Evolutionary conservation across 2,797 vertebrate species (phyloP).

Genomic region (Typhlichthys eigenmanni): DNA sequence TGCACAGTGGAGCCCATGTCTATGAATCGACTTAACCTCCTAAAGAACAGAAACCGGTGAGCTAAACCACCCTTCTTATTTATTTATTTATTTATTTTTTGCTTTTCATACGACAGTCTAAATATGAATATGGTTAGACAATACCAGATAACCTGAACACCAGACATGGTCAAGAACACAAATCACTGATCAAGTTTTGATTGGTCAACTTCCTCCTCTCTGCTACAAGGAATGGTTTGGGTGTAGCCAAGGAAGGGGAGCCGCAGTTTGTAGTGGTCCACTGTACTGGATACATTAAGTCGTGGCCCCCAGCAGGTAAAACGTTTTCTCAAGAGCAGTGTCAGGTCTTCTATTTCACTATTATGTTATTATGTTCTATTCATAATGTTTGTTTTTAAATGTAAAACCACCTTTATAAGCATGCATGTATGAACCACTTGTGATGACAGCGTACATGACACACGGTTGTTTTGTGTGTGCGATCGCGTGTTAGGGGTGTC

Average conservation of each 20-base stretch:
- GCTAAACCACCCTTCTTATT: neutral
- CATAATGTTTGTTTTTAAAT: too few species aligned
- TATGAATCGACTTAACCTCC: slow-evolving; percentile 88
- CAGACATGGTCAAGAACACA: neutral
- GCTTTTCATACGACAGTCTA: neutral
- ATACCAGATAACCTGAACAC: neutral
- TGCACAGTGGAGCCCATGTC: slow-evolving; percentile 85
- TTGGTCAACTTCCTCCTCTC: neutral
- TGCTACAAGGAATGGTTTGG: slow-evolving; percentile 85
- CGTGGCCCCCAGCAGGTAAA: slow-evolving; percentile 96
- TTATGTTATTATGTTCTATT: too few species aligned
- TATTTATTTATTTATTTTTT: neutral
- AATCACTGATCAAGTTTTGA: neutral
- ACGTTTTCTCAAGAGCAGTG: neutral
- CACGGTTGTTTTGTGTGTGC: neutral
- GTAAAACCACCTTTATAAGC: neutral
- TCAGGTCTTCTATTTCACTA: neutral
- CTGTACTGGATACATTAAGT: slow-evolving; percentile 97
- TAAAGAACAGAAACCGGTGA: slow-evolving; percentile 91
- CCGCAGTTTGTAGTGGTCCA: slow-evolving; percentile 94
- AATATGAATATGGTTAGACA: neutral
- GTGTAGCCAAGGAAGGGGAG: slow-evolving; percentile 89
- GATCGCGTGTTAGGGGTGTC: slow-evolving; percentile 82
- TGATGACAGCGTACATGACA: neutral
- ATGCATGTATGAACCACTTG: neutral